Evolutionary conservation across 2,113 vertebrate genomes (phyloP), one percentile per base, ranked within the genome.

Genomic region (Eleginops maclovinus): DNA sequence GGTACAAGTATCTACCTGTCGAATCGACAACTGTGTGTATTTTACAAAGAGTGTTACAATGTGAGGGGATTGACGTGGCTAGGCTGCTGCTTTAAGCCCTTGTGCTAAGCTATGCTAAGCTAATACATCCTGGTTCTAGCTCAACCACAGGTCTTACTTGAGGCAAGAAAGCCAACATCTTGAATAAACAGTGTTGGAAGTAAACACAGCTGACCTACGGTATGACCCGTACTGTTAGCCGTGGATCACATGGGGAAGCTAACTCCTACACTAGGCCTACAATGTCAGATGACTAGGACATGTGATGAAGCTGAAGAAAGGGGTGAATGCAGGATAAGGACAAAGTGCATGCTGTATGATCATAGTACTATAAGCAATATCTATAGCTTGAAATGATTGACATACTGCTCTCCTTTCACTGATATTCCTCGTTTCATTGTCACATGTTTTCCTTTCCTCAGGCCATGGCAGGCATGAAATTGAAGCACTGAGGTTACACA

Each of bases 201-300:
- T 1, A 9, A 31, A 9, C 9, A 22, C 2, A n/a, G 17, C 14
- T 51, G 68, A 72, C 19, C 59, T 36, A 61, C 46, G 0, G 21
- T 44, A 22, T 44, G 17, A 60, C 1, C 22, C 3, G 7, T 41
- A 19, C 31, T 50, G 28, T 28, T 50, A 24, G 21, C 36, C 21
- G 51, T 66, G 13, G 16, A 28, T 21, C 66, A 46, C 40, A 51
- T 8, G 17, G 40, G 58, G 72, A 64, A 69, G 46, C 22, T 43
- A 15, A 11, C 4, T 15, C 66, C 9, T 31, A 8, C 58, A 28
- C 40, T 53, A 21, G 13, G 3, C 16, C 15, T 36, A 7, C 31
- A 36, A 36, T n/a, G 64, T 50, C 73, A 75, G 66, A 81, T 75
- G 78, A 72, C 56, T 19, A 7, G 12, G 54, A 15, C 73, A 78